Evolutionary conservation across 2,888 invertebrate species (phyloP).

Genomic region (Hyposoter didymator): DNA sequence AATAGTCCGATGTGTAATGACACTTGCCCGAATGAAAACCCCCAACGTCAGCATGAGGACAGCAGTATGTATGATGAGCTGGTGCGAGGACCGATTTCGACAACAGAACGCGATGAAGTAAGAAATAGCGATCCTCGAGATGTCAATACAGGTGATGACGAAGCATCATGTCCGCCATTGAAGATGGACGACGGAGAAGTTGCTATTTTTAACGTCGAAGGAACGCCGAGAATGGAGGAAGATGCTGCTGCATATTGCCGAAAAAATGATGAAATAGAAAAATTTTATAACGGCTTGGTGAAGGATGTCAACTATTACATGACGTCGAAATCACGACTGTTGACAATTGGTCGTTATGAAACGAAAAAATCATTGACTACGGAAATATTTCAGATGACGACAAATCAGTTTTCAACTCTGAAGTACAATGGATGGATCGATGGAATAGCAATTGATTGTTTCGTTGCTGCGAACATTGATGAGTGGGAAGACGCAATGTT

Average conservation of each 20-base stretch:
- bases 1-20: background rate
- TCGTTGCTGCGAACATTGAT: conserved; percentile 6
- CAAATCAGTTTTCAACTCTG: conserved; percentile 16
- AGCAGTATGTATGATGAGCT: background rate
- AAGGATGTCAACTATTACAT: conserved; percentile 49
- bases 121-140: background rate
- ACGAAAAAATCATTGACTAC: background rate
- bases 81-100: background rate
- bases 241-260: background rate
- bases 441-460: conserved; percentile 10
- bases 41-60: background rate
- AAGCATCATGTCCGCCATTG: background rate
- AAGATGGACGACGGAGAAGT: background rate
- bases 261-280: background rate
- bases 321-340: conserved; percentile 16
- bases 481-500: background rate
- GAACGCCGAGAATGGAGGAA: background rate
- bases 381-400: conserved; percentile 4
- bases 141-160: background rate
- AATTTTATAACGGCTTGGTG: conserved; percentile 40
- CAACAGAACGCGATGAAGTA: background rate
- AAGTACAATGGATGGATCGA: conserved; percentile 22
- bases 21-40: no score
- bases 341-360: conserved; percentile 33
- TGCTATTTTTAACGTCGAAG: background rate